These are phyloP conservation scores for Aurelia coerulea DNA, from an alignment of 30 jellyfish, hydroid and myxozoan genomes.

Conservation along the genomic window DNA sequence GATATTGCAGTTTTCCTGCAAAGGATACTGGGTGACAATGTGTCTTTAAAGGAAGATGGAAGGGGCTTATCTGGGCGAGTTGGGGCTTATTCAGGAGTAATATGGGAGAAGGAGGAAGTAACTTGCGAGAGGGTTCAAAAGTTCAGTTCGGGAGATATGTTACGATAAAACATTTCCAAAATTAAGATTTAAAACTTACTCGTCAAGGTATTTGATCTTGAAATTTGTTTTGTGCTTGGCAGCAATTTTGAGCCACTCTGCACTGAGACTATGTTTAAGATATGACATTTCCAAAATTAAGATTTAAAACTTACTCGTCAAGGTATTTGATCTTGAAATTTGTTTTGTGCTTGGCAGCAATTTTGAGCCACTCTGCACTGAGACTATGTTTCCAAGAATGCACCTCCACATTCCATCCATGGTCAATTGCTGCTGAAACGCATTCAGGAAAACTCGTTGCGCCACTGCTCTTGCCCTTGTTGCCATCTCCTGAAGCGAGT, in stretches of 20 bases:
- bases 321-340: slow-evolving; percentile 59
- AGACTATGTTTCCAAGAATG: slow-evolving; percentile 93
- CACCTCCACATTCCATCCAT: slow-evolving; percentile 97
- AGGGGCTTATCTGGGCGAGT: no score
- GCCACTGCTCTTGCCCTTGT: slow-evolving; percentile 85
- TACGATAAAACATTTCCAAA: no score
- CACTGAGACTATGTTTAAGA: slow-evolving; percentile 77
- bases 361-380: slow-evolving; percentile 92
- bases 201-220: slow-evolving; percentile 70
- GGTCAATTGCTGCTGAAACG: slow-evolving; percentile 83
- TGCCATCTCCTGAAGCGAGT: slow-evolving; percentile 94
- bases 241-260: slow-evolving; percentile 92
- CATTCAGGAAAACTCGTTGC: slow-evolving; percentile 90
- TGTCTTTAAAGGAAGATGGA: no score
- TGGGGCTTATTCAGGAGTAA: no score
- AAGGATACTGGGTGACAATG: no score
- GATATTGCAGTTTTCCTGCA: no score
- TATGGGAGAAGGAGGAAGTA: no score
- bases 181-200: slow-evolving; percentile 39
- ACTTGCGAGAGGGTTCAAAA: no score
- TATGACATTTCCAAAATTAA: no score
- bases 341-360: slow-evolving; percentile 73
- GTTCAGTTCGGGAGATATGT: no score
- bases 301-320: slow-evolving; percentile 70
- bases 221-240: slow-evolving; percentile 61